Percentiles rank a stretch among this genome's conserved stretches.
Evolutionary conservation across 2,888 invertebrate genomes (phyloP).

Genomic region (Steromphala cineraria): DNA sequence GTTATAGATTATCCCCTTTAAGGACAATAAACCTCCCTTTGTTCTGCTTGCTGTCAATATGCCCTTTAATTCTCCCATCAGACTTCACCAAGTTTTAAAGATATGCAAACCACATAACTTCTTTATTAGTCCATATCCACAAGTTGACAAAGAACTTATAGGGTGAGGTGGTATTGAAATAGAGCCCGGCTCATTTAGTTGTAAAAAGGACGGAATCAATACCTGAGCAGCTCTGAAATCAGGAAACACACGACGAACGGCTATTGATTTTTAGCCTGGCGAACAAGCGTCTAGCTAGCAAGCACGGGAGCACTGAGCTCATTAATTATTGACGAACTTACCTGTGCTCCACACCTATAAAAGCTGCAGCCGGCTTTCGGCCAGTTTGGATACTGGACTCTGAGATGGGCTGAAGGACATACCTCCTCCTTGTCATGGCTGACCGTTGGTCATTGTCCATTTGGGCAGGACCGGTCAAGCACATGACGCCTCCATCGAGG

Average conservation of each 20-base stretch:
- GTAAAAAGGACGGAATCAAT: not conserved
- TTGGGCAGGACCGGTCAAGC: not conserved
- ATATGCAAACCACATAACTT: too few species aligned
- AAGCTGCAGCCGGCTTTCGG: conserved; percentile 2
- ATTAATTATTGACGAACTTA: conserved; percentile 18
- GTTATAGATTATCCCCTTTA: too few species aligned
- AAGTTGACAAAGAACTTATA: not conserved
- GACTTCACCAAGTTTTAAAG: too few species aligned
- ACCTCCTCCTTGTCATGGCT: not conserved
- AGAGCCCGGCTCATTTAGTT: conserved; percentile 4
- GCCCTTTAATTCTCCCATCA: too few species aligned
- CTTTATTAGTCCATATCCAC: not conserved
- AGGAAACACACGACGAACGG: conserved; percentile 1
- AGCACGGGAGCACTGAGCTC: not conserved
- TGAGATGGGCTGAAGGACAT: not conserved
- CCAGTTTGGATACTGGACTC: not conserved
- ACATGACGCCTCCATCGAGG: not conserved
- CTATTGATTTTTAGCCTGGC: conserved; percentile 1
- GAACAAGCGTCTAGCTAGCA: not conserved
- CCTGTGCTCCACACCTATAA: conserved; percentile 13
- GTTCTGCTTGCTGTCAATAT: too few species aligned
- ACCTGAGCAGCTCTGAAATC: conserved; percentile 5
- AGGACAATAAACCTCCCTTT: too few species aligned
- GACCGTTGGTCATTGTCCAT: not conserved
- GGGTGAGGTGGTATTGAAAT: conserved; percentile 10